Conservation (phyloP, 2,797 vertebrate genomes). For the Gymnothorax javanicus region DNA sequence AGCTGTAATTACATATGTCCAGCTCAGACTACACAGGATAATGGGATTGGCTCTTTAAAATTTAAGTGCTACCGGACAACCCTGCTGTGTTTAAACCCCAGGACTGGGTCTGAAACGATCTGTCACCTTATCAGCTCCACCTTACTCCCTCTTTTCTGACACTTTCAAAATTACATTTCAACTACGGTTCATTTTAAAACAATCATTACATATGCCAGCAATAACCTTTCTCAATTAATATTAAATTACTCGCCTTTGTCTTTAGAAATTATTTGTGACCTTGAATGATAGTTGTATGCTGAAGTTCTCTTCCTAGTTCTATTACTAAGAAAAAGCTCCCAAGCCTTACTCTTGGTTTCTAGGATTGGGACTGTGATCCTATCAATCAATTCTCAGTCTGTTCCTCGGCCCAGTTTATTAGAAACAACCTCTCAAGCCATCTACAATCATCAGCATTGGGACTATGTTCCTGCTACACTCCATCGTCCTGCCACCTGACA, state of each 20-base stretch:
- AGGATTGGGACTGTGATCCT: too few relatives aligned
- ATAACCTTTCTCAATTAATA: not conserved
- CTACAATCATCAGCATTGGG: too few relatives aligned
- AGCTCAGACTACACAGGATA: slow-evolving; percentile 48
- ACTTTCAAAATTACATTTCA: not conserved
- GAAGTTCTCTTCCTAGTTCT: too few relatives aligned
- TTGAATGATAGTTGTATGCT: too few relatives aligned
- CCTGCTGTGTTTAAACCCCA: slow-evolving; percentile 15
- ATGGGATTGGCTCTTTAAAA: slow-evolving; percentile 35
- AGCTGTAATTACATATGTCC: slow-evolving; percentile 59
- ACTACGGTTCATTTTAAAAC: not conserved
- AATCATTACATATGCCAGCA: not conserved
- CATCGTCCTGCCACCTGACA: too few relatives aligned
- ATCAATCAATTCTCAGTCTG: too few relatives aligned
- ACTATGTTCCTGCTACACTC: too few relatives aligned
- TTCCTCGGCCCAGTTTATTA: too few relatives aligned
- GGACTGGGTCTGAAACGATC: not conserved
- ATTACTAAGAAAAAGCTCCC: too few relatives aligned
- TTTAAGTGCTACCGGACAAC: slow-evolving; percentile 28
- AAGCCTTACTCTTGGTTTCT: too few relatives aligned
- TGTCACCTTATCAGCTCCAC: not conserved
- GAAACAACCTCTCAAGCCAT: too few relatives aligned
- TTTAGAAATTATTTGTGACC: too few relatives aligned
- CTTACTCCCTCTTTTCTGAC: not conserved
- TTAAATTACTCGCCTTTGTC: not conserved